These are phyloP conservation scores for Tympanuchus pallidicinctus DNA, from an alignment of 2,113 vertebrate species.

Conservation along the genomic window DNA sequence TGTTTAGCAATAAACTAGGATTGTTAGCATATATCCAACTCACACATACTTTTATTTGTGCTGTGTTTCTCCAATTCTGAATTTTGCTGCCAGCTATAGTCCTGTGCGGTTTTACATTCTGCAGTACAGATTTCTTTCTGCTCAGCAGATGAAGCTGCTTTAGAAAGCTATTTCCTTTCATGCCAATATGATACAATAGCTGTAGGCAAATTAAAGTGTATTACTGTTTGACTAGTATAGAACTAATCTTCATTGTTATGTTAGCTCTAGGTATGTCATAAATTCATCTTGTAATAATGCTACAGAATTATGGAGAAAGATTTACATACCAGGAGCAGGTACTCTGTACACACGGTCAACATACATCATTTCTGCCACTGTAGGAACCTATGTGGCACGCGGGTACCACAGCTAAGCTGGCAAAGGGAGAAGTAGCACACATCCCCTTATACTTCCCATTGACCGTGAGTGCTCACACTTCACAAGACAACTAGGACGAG, in stretches of 20 bases:
- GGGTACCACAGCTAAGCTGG: not conserved
- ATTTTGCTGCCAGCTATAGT: constrained; percentile 72
- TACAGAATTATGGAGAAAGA: constrained; percentile 11
- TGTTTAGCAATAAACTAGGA: constrained; percentile 54
- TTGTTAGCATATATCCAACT: constrained; percentile 67
- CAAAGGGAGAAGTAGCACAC: not conserved
- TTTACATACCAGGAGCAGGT: not conserved
- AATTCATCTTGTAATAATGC: constrained; percentile 74
- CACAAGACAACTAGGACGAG: not conserved
- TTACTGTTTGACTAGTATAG: constrained; percentile 59
- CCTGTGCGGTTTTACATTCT: constrained; percentile 64
- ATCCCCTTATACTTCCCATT: not conserved
- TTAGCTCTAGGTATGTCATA: constrained; percentile 69
- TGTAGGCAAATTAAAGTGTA: constrained; percentile 67
- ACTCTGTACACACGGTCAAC: not conserved
- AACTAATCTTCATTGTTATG: constrained; percentile 72
- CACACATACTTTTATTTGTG: constrained; percentile 66
- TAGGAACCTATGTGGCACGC: fast-evolving
- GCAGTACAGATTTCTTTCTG: constrained; percentile 73
- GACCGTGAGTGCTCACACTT: not conserved
- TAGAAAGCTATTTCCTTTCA: constrained; percentile 76
- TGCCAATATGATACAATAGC: constrained; percentile 56
- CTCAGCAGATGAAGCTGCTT: constrained; percentile 71
- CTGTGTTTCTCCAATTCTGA: constrained; percentile 56
- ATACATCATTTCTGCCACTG: not conserved